These are phyloP conservation scores for Eristalis pertinax DNA, from an alignment of 2,888 invertebrate genomes.

Conservation along the genomic window DNA sequence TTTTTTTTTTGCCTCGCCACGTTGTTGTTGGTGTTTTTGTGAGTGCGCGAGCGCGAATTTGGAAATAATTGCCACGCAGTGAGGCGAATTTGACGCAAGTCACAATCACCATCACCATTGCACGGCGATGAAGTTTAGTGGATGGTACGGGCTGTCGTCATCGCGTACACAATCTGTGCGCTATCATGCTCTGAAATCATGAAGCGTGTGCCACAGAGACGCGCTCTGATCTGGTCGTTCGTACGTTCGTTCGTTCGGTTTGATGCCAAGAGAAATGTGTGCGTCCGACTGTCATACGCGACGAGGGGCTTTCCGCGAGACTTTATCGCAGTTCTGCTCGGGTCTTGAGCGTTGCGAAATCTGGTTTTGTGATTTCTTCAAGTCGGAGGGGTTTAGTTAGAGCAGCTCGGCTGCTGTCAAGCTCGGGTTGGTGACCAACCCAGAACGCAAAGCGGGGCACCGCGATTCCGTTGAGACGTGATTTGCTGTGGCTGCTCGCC, in stretches of 20 bases:
- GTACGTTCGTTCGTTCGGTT: not conserved
- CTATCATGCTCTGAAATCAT: slow-evolving; percentile 39
- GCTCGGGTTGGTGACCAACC: slow-evolving; percentile 36
- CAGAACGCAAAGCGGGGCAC: slow-evolving; percentile 37
- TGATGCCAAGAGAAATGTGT: not conserved
- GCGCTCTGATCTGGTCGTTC: not conserved
- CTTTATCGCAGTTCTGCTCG: slow-evolving; percentile 17
- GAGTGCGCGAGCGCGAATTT: slow-evolving; percentile 9
- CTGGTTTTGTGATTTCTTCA: slow-evolving; percentile 42
- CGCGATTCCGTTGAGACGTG: slow-evolving; percentile 33
- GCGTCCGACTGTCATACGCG: slow-evolving; percentile 2
- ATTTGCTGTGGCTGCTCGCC: slow-evolving; percentile 6
- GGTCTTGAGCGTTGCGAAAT: slow-evolving; percentile 22
- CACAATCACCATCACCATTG: slow-evolving; percentile 31
- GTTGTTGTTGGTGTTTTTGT: not conserved
- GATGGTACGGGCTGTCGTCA: slow-evolving; percentile 16
- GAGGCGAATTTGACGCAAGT: slow-evolving; percentile 15
- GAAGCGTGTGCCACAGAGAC: slow-evolving; percentile 33
- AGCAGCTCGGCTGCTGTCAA: not conserved
- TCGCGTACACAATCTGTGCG: slow-evolving; percentile 16
- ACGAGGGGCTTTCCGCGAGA: not conserved
- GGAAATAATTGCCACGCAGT: slow-evolving; percentile 41
- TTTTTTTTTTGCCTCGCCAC: not conserved
- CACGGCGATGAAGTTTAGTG: not conserved
- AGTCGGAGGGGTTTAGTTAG: too few species aligned